Evolutionary conservation across 2,888 invertebrate genomes (phyloP).

Genomic region (Tricholauxania praeusta): DNA sequence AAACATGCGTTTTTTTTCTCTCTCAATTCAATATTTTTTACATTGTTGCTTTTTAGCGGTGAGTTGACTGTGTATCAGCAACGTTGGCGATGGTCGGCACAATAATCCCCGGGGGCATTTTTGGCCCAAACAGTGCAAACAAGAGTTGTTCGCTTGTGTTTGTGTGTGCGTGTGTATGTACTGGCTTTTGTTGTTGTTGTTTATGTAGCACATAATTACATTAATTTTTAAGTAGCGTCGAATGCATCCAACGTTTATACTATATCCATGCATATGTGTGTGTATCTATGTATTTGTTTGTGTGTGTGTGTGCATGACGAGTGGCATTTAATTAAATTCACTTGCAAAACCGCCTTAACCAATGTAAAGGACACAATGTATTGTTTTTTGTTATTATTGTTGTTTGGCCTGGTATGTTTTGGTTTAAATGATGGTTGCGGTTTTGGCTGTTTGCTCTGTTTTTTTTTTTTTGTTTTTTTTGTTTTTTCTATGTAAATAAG

Average conservation of each 20-base stretch:
- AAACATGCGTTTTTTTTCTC: no score
- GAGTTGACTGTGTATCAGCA: no score
- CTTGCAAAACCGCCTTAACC: constrained; percentile 39
- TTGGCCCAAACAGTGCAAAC: not conserved
- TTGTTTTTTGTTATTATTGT: constrained; percentile 27
- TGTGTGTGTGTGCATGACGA: constrained; percentile 43
- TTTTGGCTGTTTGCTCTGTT: constrained; percentile 3
- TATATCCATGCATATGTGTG: not conserved
- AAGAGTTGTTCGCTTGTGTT: constrained; percentile 14
- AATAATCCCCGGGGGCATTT: constrained; percentile 28
- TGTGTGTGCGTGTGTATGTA: constrained; percentile 33
- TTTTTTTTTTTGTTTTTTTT: not conserved
- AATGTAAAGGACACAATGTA: constrained; percentile 16
- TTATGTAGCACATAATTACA: constrained; percentile 66
- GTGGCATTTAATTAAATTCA: constrained; percentile 53
- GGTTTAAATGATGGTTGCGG: constrained; percentile 22
- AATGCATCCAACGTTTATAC: constrained; percentile 5
- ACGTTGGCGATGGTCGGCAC: constrained; percentile 13
- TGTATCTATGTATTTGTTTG: constrained; percentile 27
- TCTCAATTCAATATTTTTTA: no score
- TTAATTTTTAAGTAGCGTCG: constrained; percentile 61
- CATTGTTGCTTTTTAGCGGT: no score
- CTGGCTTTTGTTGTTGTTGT: constrained; percentile 33
- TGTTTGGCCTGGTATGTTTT: constrained; percentile 1
- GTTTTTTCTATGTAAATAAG: not conserved